Evolutionary conservation across 2,888 invertebrate genomes (phyloP), one percentile per base, ranked within the genome.

Genomic region (Ormyrus pomaceus): DNA sequence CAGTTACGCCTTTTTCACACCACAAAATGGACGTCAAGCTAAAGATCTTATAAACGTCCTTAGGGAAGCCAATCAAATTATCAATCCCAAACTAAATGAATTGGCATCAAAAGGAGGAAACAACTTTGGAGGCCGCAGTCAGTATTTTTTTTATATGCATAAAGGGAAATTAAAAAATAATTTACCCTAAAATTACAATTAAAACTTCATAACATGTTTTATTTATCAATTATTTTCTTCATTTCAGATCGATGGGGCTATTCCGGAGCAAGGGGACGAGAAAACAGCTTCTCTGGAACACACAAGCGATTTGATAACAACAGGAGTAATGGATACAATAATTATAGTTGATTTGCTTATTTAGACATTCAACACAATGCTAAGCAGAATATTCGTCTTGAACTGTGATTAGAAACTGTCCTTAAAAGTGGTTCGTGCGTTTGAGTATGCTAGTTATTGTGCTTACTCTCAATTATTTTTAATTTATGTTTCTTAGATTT

Each of bases 1-100:
- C 82, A 97, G 98, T 62, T 98, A 98, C 91, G 98, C 98, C 79
- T 98, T 98, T 93, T 98, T 98, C 92, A 98, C 98, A 66, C 95
- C 95, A 62, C 94, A 94, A 85, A 98, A 98, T 90, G 94, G 95
- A 83, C 95, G 96, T 86, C 97, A 98, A 91, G 97, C 97, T 11
- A 95, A 94, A 91, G 97, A 97, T 89, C 93, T 98, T 80, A 95
- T 98, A 55, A 95, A 96, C 85, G 97, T 98, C 50, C 93, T 98
- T 72, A 93, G 94, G 88, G 98, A 98, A 93, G 98, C 98, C 80
- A 97, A 97, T 81, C 94, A 94, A 85, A 91, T 95, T 83, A 93
- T 98, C 79, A 96, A 96, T 89, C 97, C 97, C 69, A 96, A 97
- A 89, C 92, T 98, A 65, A 93, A 95, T 86, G 95, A 96, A 86